Base-by-base conservation (phyloP, 2,888 invertebrate genomes). In the Serrognathus titanus region DNA sequence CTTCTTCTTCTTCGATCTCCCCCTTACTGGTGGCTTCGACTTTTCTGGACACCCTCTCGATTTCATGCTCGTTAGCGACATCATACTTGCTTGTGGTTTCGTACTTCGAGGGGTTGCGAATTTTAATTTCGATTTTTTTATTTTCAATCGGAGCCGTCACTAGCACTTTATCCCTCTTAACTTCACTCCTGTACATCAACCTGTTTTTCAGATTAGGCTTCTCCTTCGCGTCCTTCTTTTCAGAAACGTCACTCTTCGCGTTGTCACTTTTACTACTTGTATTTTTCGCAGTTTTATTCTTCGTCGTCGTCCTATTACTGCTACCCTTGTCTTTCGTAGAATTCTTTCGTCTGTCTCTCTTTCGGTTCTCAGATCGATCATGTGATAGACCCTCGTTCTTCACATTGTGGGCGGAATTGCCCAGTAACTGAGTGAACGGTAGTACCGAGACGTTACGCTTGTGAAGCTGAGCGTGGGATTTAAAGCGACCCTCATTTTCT, bases 401-500 rank as follows among this genome's bases (percentile, higher is more conserved):
- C 12, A 51, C 24, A 37, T 46, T 53, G 39, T 41, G 59, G 35
- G 53, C 50, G 24, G 58, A 51, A 12, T 59, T 58, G 48, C 59
- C 59, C 8, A 62, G 24, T 10, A 66, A 40, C 51, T 65, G 61
- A 36, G 64, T 55, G 31, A 65, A 64, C 4, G 65, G 61, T 43
- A 62, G 16, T 41, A 61, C 55, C 4, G 61, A 48, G 11, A 61
- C 51, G 41, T 55, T 60, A 6, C 54, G 51, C 9, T 59, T 41
- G 10, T 49, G 16, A 24, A 48, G 43, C 40, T 49, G 51, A 48
- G 31, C 57, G 52, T 67, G 67, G 0, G 66, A 69, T 56, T 76
- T 75, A 60, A 77, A 78, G 1, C 77, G 66, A 0, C 76, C 76
- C 59, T 78, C 78, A 57, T 77, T 76, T 58, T 78, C 79, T 54